A percentile compares a stretch with the other conserved stretches of the same genome.
phyloP scores from a whole-genome alignment of 2,113 vertebrate species.

The Anolis sagrei region DNA sequence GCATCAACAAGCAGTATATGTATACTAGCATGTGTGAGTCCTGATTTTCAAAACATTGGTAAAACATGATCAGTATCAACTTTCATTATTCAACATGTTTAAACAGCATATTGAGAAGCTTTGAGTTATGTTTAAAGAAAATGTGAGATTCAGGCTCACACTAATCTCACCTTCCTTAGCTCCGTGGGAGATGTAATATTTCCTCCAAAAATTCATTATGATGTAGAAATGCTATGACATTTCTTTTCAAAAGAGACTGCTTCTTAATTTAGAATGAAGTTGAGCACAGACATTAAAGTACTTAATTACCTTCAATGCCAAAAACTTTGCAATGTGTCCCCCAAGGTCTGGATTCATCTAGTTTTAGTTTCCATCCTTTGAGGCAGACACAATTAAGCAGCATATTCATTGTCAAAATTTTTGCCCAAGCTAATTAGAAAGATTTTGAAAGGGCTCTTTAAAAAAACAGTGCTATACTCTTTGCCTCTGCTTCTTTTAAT shows the following conservation, averaged over 20 bases:
- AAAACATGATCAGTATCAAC: neutral
- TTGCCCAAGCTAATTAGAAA: neutral
- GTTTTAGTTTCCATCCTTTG: neutral
- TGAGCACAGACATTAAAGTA: neutral
- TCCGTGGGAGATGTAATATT: neutral
- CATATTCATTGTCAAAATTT: neutral
- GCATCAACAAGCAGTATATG: neutral
- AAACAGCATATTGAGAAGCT: neutral
- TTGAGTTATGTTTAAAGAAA: neutral
- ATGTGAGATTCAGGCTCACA: neutral
- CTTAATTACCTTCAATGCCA: neutral
- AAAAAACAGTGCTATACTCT: neutral
- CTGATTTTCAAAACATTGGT: neutral
- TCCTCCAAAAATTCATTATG: neutral
- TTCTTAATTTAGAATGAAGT: conserved; percentile 7
- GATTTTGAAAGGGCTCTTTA: neutral
- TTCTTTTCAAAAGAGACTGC: neutral
- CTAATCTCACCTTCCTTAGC: neutral
- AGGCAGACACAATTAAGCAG: neutral
- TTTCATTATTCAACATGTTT: neutral
- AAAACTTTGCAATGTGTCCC: neutral
- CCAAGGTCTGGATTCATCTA: neutral
- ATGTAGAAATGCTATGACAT: neutral
- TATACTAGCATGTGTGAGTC: neutral
- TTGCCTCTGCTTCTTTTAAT: neutral